Base-by-base conservation (phyloP, 2,113 vertebrate species). In the Forbesichthys papilliferus region DNA sequence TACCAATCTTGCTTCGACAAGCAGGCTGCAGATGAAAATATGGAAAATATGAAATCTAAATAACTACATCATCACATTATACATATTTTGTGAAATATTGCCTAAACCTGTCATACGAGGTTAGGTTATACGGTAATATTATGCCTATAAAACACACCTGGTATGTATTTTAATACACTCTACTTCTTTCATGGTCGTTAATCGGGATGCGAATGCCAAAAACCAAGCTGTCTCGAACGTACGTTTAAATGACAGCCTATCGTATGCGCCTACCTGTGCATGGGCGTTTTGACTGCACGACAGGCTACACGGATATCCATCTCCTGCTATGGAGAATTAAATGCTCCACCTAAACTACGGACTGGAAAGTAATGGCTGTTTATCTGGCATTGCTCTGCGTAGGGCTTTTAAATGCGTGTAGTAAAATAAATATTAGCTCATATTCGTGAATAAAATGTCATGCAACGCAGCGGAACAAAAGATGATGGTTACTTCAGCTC, bases 401-500 rank as follows among this genome's bases (percentile, higher is more conserved):
- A 11, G 10, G 5, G 9, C 48, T 1, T 11, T 16, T 18, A n/a
- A 58, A 47, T 5, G 0, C 16, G 64, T 11, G 36, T 48, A 46
- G 54, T 13, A n/a, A 27, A 14, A 52, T 47, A 52, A 68, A 27
- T 11, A 7, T 16, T 33, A 16, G 8, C 5, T 56, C 2, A 56
- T 18, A 52, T 13, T 52, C 16, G 20, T 56, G 20, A 56, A 14
- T 65, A 11, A 62, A 69, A 69, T 63, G 64, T 68, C 61, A 80
- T 6, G 52, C 53, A 11, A 4, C 66, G 73, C 66, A 47, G 54
- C 68, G 67, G 49, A 76, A 88, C 86, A 90, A 85, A 81, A 88
- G 87, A 81, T 74, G 80, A 85, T 71, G 86, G 78, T 80, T 74
- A 49, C 47, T 82, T 70, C 52, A 56, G 64, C 61, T 71, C 36